phyloP scores from a whole-genome alignment of 2,888 invertebrate genomes.

The Lysandra coridon region DNA sequence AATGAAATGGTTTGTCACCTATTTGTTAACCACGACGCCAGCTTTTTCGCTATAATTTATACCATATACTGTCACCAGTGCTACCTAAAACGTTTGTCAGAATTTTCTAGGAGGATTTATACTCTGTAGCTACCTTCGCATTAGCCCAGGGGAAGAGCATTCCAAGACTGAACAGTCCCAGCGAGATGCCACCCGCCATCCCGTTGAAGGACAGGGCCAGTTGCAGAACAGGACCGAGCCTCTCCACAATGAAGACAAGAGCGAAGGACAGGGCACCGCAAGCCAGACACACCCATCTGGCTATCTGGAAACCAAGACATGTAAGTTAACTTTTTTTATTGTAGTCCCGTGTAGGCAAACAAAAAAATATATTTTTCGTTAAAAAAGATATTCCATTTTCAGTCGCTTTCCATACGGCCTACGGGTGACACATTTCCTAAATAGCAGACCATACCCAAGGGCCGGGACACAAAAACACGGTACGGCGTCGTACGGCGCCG shows the following conservation, averaged over 20 bases:
- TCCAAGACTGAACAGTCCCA: constrained; percentile 93
- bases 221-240: constrained; percentile 93
- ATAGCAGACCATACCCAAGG: too few relatives aligned
- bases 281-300: constrained; percentile 82
- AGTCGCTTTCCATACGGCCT: too few relatives aligned
- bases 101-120: background rate
- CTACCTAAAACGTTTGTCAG: background rate
- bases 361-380: too few relatives aligned
- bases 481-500: too few relatives aligned
- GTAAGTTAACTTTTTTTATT: background rate
- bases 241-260: constrained; percentile 92
- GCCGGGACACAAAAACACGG: too few relatives aligned
- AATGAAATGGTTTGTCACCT: background rate
- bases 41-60: too few relatives aligned
- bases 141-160: constrained; percentile 95
- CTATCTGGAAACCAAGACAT: constrained; percentile 56
- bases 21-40: background rate
- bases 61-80: background rate
- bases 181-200: constrained; percentile 92
- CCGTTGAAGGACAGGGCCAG: constrained; percentile 94
- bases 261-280: constrained; percentile 89
- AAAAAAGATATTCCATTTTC: too few relatives aligned
- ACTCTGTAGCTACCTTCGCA: constrained; percentile 79
- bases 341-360: background rate
- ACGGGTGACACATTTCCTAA: too few relatives aligned